Base-by-base conservation (phyloP, 2,113 vertebrate species). In the Glaucidium brasilianum region DNA sequence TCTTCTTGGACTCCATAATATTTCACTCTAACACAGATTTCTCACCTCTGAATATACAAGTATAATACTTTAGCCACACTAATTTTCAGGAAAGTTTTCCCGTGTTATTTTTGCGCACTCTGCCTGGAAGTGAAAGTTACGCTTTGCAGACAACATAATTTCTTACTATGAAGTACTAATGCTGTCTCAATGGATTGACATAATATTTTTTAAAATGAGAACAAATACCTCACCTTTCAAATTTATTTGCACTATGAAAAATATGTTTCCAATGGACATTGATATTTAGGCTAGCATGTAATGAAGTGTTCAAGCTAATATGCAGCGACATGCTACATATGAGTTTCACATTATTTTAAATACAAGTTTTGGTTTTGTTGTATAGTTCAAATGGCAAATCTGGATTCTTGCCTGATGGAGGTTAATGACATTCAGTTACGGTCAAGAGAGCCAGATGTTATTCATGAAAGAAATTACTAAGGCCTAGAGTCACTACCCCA, bases 271-370 rank as follows among this genome's bases (percentile, higher is more conserved):
- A 53, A 26, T 23, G 16, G 13, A 47, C 52, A 32, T 17, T 12
- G 19, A n/a, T 63, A 30, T 52, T 85, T 12, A 79, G 18, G 6
- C n/a, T 34, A 75, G 3, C 12, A 50, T 43, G 19, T 34, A 90
- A 52, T 27, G 8, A 85, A 62, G 12, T 32, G 13, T 72, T 52
- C 14, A 82, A 45, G 17, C 3, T 63, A 67, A n/a, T 41, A 55
- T 3, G 0, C 30, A 67, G 10, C 67, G 52, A 25, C 11, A 49
- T 4, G 2, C 26, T 29, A 50, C 0, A 4, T 49, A 69, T 3
- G 4, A 29, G 14, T 74, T 84, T 74, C 13, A 58, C 4, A 13
- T 50, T 2, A 66, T 76, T 76, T 67, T 47, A 66, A 30, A 49
- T 29, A 32, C 1, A 16, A 1, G 1, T 74, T 60, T 47, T 37